phyloP scores from a whole-genome alignment of 2,888 invertebrate genomes.

The Coronaproctus castanopsis region DNA sequence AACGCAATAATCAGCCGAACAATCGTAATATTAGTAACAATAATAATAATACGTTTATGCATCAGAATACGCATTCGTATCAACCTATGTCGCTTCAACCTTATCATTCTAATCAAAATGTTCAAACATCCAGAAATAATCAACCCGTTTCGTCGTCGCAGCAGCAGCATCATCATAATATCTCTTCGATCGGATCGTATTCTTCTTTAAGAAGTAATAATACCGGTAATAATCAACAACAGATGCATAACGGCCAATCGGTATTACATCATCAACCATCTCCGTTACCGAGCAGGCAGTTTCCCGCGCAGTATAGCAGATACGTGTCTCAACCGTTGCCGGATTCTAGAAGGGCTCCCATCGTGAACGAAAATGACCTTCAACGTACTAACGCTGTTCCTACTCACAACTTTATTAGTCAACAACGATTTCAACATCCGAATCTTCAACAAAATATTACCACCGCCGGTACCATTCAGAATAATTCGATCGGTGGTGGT shows the following conservation, averaged over 20 bases:
- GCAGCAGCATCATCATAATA: slow-evolving; percentile 2
- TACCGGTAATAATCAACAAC: slow-evolving; percentile 23
- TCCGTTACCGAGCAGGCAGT: neutral
- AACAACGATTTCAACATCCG: too few relatives aligned
- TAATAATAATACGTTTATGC: neutral
- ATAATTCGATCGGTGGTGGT: too few relatives aligned
- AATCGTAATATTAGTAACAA: neutral
- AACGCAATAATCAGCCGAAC: too few relatives aligned
- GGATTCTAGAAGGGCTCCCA: neutral
- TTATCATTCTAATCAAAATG: slow-evolving; percentile 4
- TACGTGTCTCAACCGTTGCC: too few relatives aligned
- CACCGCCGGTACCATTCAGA: too few relatives aligned
- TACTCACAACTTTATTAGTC: too few relatives aligned
- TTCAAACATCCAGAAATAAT: neutral
- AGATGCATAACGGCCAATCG: slow-evolving; percentile 18
- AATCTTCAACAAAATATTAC: too few relatives aligned
- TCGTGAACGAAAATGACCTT: too few relatives aligned
- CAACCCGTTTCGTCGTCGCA: neutral
- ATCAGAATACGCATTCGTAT: slow-evolving; percentile 1
- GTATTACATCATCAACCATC: neutral
- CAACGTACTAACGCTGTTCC: too few relatives aligned
- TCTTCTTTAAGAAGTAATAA: too few relatives aligned
- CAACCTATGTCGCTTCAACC: slow-evolving; percentile 12
- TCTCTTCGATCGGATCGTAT: too few relatives aligned
- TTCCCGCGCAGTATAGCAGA: neutral